Base-by-base conservation (phyloP, 64 coral and sea anemone genomes). In the Acropora yongei region DNA sequence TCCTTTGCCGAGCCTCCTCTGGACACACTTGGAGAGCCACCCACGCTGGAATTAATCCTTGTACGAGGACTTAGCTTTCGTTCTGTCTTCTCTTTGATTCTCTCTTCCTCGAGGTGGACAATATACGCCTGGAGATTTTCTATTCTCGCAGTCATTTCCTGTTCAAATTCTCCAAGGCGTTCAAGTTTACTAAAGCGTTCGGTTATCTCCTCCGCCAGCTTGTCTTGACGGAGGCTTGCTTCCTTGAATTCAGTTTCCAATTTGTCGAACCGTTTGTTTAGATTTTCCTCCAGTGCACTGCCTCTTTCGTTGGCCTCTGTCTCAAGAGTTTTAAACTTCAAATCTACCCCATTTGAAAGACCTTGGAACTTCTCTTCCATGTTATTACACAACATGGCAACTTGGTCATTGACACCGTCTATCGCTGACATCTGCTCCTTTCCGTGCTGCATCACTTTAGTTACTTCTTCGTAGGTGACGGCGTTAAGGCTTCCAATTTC, bases 401-500 rank as follows among this genome's bases (percentile, higher is more conserved):
- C 44, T 6, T 84, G 16, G 18, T 67, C n/a, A 48, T 49, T 84
- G 44, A 84, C 63, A 84, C 7, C 63, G 8, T 14, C 46, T n/a
- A 84, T 84, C 16, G 82, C 61, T 49, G 82, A 71, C 6, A 48
- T 49, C 65, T 84, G 82, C 18, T 84, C 42, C 46, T 69, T 71
- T 2, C 45, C 63, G 13, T 71, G 42, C 44, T 71, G 13, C 17
- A 84, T 4, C 44, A 84, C 7, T 18, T 84, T 84, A 18, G 82
- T 46, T n/a, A 84, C 71, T 84, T 84, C 82, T 84, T 84, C 41
- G 45, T 84, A 84, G 44, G 71, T 84, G 8, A 69, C 1, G 82
- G 61, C 42, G 44, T 71, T 84, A 3, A 84, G 82, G 17, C 61
- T 84, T 84, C 82, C 82, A 71, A 84, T 69, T 61, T 71, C 82